Base-by-base conservation (phyloP, 2,888 invertebrate species). In the Chrysodeixis includens region DNA sequence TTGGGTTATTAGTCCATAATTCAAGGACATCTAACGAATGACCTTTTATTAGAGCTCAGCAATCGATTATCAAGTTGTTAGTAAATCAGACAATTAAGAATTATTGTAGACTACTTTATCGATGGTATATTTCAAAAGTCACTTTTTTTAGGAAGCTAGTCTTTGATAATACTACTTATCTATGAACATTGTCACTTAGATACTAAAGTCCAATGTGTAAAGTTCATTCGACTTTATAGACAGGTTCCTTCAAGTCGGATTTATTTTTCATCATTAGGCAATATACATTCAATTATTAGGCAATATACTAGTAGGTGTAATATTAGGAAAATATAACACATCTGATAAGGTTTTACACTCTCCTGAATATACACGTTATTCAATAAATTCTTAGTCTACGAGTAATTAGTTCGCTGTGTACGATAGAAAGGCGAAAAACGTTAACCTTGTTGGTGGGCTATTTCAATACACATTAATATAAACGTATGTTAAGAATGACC, bases 1-100 rank as follows among this genome's bases (percentile, higher is more conserved):
- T 18, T 52, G 69, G 66, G 75, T 70, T 62, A 62, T 54, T 62
- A 62, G 61, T 57, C 51, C 49, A 54, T 64, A 74, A 60, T 62
- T 20, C 52, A 74, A 62, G 59, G 66, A 54, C 59, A 74, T 59
- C 51, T 59, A n/a, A 62, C 56, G 20, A 26, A 60, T 62, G 56
- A 53, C 32, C 74, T 73, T 55, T 62, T 56, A 74, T 70, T 62
- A 54, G 59, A 59, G 9, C 30, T 59, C 30, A 46, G 59, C 22
- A 49, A 51, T 22, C 10, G n/a, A 52, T n/a, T 66, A 53, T 54
- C 62, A 55, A 69, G 72, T 54, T 69, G 51, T 61, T 62, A 40
- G 32, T 51, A 56, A 66, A 66, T 74, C 51, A 20, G 66, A 16
- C 56, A 53, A 59, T 59, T 55, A 46, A 3, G 35, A 20, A 59